Base-by-base conservation (phyloP, 1,140 invertebrate genomes). In the Tetragonula clypearis region DNA sequence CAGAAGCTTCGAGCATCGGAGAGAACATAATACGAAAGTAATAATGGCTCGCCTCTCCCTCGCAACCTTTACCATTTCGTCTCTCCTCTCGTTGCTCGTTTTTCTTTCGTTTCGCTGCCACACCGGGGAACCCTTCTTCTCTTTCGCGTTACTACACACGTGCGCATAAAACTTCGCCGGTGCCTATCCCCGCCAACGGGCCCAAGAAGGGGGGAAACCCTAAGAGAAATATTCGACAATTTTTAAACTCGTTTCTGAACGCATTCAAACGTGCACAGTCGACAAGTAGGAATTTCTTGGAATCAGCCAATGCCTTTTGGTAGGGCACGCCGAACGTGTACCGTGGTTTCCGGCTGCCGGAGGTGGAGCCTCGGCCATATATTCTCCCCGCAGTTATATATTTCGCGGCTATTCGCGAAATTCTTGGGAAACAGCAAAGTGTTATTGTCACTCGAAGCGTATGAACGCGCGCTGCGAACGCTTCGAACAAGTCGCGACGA, bases 241-340 rank as follows among this genome's bases (percentile, higher is more conserved):
- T 94, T 93, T 94, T 92, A 94, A 94, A 94, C 94, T 93, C 93
- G 94, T 94, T 94, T 92, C 92, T 91, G 92, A 93, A 92, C 90
- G 88, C 91, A 94, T 93, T 92, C 90, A 92, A 93, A 93, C 91
- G 86, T 82, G 84, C 89, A 74, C 80, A 79, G 86, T 86, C 86
- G 86, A 86, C 89, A 86, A 87, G 88, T 90, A 87, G 81, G 88
- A 88, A 92, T 92, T 95, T 95, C 94, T 93, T 86, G 91, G 93
- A 94, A 94, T 94, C 88, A 89, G 76, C 81, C 72, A 23, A 79
- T 85, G 71, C 80, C 84, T 69, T 19, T 84, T 68, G 79, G 69
- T 76, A 58, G 81, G 78, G 74, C 66, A 73, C 85, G 62, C 66
- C 81, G 69, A 83, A 84, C 75, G 75, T 68, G 55, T 84, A 81